Percentiles rank a stretch among this genome's conserved stretches.
Evolutionary conservation across 2,797 vertebrate genomes (phyloP).

Genomic region (Alfaro cultratus): DNA sequence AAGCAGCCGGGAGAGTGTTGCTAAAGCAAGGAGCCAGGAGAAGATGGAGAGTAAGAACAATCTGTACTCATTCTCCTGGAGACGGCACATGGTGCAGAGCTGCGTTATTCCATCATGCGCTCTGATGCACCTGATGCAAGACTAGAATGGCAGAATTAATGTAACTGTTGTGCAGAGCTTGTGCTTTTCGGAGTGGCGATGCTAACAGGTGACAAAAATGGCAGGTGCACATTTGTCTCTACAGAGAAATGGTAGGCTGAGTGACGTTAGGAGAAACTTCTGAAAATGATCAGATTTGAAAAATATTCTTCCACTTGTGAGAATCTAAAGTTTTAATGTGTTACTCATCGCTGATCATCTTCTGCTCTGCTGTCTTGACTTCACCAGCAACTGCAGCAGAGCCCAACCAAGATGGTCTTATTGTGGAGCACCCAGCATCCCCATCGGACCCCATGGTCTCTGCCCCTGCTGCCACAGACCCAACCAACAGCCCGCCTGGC

Average conservation of each 20-base stretch:
- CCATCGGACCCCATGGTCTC: slow-evolving; percentile 47
- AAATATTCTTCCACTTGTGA: not conserved
- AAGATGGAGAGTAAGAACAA: slow-evolving; percentile 78
- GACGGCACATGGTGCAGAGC: slow-evolving; percentile 63
- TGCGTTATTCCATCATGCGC: slow-evolving; percentile 51
- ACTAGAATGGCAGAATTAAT: slow-evolving; percentile 1
- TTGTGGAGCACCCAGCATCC: slow-evolving; percentile 44
- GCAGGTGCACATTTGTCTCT: slow-evolving; percentile 7
- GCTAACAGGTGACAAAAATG: slow-evolving; percentile 21
- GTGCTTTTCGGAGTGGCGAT: slow-evolving; percentile 1
- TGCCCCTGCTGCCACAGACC: slow-evolving; percentile 8
- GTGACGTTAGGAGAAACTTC: not conserved
- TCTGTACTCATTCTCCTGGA: slow-evolving; percentile 42
- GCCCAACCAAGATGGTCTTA: slow-evolving; percentile 46
- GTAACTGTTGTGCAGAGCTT: not conserved
- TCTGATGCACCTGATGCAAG: slow-evolving; percentile 65
- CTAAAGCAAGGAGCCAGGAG: slow-evolving; percentile 73
- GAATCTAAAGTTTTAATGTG: not conserved
- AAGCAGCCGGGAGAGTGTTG: slow-evolving; percentile 76
- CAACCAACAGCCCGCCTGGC: not conserved
- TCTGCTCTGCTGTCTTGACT: slow-evolving; percentile 11
- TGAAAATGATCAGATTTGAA: not conserved
- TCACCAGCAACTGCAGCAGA: slow-evolving; percentile 37
- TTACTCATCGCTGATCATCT: slow-evolving; percentile 6
- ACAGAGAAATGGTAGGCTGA: not conserved